Conservation (phyloP, 2,888 invertebrate species). For the Galeruca laticollis region DNA sequence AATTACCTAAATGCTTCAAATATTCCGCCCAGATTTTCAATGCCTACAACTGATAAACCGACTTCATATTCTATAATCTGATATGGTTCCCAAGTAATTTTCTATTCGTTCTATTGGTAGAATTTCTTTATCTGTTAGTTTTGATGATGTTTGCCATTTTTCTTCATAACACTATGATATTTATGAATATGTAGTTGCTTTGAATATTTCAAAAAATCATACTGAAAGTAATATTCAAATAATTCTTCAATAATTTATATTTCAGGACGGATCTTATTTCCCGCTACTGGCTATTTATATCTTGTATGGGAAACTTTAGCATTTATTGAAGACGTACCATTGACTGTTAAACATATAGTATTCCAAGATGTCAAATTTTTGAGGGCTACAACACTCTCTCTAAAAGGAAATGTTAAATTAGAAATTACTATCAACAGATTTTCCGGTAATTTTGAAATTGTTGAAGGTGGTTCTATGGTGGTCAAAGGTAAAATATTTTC, state of each 20-base stretch:
- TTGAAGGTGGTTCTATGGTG: constrained; percentile 46
- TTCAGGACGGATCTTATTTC: constrained; percentile 62
- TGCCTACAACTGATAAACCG: too few relatives aligned
- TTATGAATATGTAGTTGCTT: too few relatives aligned
- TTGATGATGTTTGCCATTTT: too few relatives aligned
- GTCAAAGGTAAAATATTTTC: constrained; percentile 48
- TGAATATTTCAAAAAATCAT: too few relatives aligned
- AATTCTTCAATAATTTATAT: not conserved
- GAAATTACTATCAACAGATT: constrained; percentile 48
- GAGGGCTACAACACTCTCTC: constrained; percentile 68
- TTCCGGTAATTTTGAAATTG: constrained; percentile 59
- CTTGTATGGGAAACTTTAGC: constrained; percentile 69
- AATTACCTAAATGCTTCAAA: too few relatives aligned
- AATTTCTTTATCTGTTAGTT: too few relatives aligned
- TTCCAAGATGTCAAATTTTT: constrained; percentile 74
- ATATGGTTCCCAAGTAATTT: too few relatives aligned
- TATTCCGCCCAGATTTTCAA: too few relatives aligned
- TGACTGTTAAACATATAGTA: constrained; percentile 67
- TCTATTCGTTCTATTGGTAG: too few relatives aligned
- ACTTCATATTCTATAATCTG: too few relatives aligned
- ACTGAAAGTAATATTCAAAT: too few relatives aligned
- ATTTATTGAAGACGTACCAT: constrained; percentile 60
- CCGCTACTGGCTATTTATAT: constrained; percentile 71
- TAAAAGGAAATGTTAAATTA: constrained; percentile 58
- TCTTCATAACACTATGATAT: too few relatives aligned